phyloP scores from a whole-genome alignment of 2,888 invertebrate species.

The Platycheirus rosarum region DNA sequence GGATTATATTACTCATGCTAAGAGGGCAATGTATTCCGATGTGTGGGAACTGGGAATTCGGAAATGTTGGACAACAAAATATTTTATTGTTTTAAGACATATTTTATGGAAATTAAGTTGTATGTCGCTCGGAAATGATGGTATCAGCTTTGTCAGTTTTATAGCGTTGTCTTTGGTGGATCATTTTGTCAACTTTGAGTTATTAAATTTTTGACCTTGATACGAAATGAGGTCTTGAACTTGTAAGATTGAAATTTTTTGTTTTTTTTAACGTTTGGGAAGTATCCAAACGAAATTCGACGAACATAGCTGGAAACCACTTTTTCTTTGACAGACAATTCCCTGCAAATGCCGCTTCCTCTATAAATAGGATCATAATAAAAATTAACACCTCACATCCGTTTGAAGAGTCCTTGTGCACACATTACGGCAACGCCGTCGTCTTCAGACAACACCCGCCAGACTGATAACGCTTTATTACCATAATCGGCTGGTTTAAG shows the following conservation, averaged over 20 bases:
- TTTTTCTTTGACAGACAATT: slow-evolving; percentile 15
- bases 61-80: slow-evolving; percentile 15
- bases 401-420: slow-evolving; percentile 32
- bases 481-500: slow-evolving; percentile 25
- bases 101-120: slow-evolving; percentile 55
- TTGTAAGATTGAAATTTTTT: no score
- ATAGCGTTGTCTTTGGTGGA: slow-evolving; percentile 6
- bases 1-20: not conserved
- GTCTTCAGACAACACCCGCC: slow-evolving; percentile 24
- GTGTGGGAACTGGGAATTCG: slow-evolving; percentile 44
- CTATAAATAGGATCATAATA: slow-evolving; percentile 27
- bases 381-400: slow-evolving; percentile 47
- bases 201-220: slow-evolving; percentile 19
- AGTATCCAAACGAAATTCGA: no score
- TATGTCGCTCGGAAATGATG: slow-evolving; percentile 50
- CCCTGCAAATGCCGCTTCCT: slow-evolving; percentile 5
- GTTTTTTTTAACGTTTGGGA: no score
- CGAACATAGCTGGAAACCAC: no score
- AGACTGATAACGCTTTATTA: slow-evolving; percentile 34
- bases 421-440: not conserved
- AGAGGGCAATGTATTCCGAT: slow-evolving; percentile 21
- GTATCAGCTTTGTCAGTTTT: slow-evolving; percentile 56
- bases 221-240: not conserved
- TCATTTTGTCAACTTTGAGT: slow-evolving; percentile 44
- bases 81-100: slow-evolving; percentile 55